Conservation (phyloP, 2,797 vertebrate species). For the Garrulus glandarius region DNA sequence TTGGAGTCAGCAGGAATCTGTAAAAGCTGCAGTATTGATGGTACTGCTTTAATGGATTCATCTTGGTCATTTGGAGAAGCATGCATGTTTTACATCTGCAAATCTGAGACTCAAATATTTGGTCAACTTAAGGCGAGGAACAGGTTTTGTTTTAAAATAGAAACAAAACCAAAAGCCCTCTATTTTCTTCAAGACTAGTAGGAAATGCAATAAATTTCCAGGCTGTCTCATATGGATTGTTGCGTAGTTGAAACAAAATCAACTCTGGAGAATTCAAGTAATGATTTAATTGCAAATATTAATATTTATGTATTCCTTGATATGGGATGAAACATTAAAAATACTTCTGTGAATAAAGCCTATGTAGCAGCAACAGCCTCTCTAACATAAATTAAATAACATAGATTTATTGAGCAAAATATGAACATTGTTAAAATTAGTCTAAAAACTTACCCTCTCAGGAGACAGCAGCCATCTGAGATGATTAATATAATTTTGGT, state of each 20-base stretch:
- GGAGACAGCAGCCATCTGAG: background rate
- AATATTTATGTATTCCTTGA: background rate
- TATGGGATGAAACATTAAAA: background rate
- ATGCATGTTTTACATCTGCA: background rate
- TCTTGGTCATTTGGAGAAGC: background rate
- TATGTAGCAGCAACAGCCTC: background rate
- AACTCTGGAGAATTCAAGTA: background rate
- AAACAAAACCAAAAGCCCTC: background rate
- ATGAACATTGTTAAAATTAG: background rate
- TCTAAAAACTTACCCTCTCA: background rate
- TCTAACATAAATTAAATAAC: background rate
- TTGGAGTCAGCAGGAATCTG: background rate
- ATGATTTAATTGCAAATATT: background rate
- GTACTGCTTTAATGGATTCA: background rate
- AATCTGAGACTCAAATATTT: background rate
- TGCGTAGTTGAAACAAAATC: background rate
- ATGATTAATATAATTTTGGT: background rate
- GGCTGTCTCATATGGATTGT: background rate
- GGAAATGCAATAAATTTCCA: background rate
- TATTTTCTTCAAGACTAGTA: background rate
- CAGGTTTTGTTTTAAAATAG: background rate
- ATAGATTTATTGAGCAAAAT: background rate
- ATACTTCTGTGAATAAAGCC: background rate
- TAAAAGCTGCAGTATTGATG: background rate
- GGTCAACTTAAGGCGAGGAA: background rate